phyloP scores from a whole-genome alignment of 2,888 invertebrate species.

The Seira ritae region DNA sequence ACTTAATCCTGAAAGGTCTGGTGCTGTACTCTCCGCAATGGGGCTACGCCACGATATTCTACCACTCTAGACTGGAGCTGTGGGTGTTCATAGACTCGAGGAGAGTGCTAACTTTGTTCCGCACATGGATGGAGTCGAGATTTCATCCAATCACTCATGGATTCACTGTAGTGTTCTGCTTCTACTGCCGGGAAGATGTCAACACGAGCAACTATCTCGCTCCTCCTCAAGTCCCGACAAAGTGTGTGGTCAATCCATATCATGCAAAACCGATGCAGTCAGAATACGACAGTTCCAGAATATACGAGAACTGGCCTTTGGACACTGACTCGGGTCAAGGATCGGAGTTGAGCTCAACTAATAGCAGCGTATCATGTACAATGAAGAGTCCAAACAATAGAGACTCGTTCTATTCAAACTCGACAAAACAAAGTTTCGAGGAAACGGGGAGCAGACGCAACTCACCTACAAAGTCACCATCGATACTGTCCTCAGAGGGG shows the following conservation, averaged over 20 bases:
- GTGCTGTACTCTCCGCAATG: constrained; percentile 63
- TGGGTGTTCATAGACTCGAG: constrained; percentile 72
- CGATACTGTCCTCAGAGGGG: constrained; percentile 32
- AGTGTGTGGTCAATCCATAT: neutral
- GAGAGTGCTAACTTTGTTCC: constrained; percentile 62
- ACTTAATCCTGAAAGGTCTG: constrained; percentile 60
- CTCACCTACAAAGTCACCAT: constrained; percentile 49
- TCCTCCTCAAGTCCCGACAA: constrained; percentile 37
- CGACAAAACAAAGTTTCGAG: constrained; percentile 15
- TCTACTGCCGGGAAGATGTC: constrained; percentile 66
- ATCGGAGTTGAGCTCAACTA: constrained; percentile 64
- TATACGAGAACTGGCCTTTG: constrained; percentile 73
- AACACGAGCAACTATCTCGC: constrained; percentile 5
- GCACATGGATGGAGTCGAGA: constrained; percentile 65
- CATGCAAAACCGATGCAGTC: neutral
- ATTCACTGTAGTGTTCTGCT: constrained; percentile 62
- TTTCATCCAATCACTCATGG: constrained; percentile 64
- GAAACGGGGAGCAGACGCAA: constrained; percentile 28
- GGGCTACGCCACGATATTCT: constrained; percentile 69
- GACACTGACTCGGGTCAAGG: constrained; percentile 70
- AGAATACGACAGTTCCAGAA: constrained; percentile 44
- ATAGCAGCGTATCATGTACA: constrained; percentile 36
- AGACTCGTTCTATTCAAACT: constrained; percentile 37
- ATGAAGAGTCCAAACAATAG: constrained; percentile 27
- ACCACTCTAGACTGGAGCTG: constrained; percentile 69